Percentiles rank a stretch among this genome's conserved stretches.
Conservation (phyloP, 2,888 invertebrate genomes). For the Synanthedon tipuliformis region DNA sequence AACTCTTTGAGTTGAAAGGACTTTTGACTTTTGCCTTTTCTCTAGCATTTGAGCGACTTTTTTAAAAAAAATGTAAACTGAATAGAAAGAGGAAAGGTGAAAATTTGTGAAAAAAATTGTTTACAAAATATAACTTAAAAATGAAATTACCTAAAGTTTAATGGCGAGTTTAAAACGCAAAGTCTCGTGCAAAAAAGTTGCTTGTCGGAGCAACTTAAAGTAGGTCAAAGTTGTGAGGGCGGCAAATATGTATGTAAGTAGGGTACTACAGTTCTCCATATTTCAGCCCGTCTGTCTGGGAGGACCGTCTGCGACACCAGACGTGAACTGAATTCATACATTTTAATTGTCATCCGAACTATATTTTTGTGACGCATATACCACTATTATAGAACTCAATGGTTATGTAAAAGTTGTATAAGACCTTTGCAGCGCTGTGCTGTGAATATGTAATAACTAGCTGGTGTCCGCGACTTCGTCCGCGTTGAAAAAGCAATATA, state of each 20-base stretch:
- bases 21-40: too few species aligned
- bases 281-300: conserved; percentile 10
- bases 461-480: too few species aligned
- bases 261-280: conserved; percentile 9
- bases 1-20: too few species aligned
- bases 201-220: conserved; percentile 23
- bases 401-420: too few species aligned
- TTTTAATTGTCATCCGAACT: conserved; percentile 4
- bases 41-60: too few species aligned
- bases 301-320: conserved; percentile 12
- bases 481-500: too few species aligned
- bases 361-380: background rate
- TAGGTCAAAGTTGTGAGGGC: conserved; percentile 46
- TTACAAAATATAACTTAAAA: background rate
- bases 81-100: too few species aligned
- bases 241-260: conserved; percentile 38
- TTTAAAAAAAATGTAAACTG: too few species aligned
- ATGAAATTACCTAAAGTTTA: background rate
- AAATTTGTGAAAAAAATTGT: background rate
- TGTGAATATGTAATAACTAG: too few species aligned
- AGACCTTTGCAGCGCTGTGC: too few species aligned
- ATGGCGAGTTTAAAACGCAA: background rate
- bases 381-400: too few species aligned
- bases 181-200: conserved; percentile 39
- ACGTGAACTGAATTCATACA: conserved; percentile 20